A percentile compares a stretch with the other conserved stretches of the same genome.
These are phyloP conservation scores for Diceros bicornis DNA, from an alignment of 2,797 vertebrate species.

Conservation along the genomic window DNA sequence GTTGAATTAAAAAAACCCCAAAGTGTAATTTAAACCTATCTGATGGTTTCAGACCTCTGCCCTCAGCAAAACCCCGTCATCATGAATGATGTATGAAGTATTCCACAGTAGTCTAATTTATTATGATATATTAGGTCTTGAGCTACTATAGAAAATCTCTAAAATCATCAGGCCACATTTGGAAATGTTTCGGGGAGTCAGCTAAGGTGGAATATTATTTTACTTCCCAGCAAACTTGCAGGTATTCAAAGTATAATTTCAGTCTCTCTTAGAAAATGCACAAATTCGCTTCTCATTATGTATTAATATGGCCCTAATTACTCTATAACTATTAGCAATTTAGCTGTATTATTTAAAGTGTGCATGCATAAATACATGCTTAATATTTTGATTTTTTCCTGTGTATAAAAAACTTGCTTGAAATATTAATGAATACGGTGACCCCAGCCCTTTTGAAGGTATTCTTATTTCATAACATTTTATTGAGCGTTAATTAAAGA, in stretches of 20 bases:
- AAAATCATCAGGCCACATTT: not conserved
- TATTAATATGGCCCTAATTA: conserved; percentile 84
- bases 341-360: conserved; percentile 85
- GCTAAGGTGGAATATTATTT: conserved; percentile 44
- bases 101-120: not conserved
- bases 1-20: conserved; percentile 1
- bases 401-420: conserved; percentile 63
- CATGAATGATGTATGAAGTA: not conserved
- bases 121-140: not conserved
- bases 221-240: conserved; percentile 66
- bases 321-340: conserved; percentile 81
- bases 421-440: conserved; percentile 75
- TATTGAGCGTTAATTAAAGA: conserved; percentile 76
- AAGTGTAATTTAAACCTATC: conserved; percentile 3
- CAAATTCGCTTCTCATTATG: conserved; percentile 83
- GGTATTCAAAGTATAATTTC: conserved; percentile 75
- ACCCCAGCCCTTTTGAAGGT: conserved; percentile 45
- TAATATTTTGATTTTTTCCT: conserved; percentile 63
- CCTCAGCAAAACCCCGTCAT: not conserved
- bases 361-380: conserved; percentile 81
- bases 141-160: not conserved
- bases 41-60: not conserved
- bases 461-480: conserved; percentile 71
- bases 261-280: conserved; percentile 80
- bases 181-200: conserved; percentile 25